These are phyloP conservation scores for Penaeus chinensis DNA, from an alignment of 1,140 invertebrate species.

Conservation along the genomic window DNA sequence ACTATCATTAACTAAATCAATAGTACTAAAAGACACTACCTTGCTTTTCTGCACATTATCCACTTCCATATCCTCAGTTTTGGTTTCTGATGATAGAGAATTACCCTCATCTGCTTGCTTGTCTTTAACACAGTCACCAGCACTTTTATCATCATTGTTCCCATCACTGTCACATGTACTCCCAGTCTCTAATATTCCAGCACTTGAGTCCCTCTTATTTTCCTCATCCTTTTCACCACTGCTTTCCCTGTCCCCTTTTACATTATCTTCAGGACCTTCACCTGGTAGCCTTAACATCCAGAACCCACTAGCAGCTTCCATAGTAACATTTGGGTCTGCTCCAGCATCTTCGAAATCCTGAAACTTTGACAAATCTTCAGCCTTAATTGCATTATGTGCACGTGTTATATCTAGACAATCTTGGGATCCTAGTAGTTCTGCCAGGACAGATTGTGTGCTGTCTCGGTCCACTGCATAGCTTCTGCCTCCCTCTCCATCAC, in stretches of 20 bases:
- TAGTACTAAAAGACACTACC: too few relatives aligned
- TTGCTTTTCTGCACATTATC: too few relatives aligned
- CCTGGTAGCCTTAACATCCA: constrained; percentile 11
- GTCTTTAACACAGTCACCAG: too few relatives aligned
- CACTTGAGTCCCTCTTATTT: neutral
- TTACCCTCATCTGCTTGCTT: too few relatives aligned
- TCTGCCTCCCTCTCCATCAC: constrained; percentile 12
- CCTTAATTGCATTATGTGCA: neutral
- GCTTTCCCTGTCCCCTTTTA: neutral
- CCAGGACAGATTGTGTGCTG: constrained; percentile 45
- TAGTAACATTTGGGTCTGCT: neutral
- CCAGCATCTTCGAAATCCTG: neutral
- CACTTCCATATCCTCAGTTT: too few relatives aligned
- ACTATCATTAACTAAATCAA: too few relatives aligned
- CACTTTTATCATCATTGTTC: too few relatives aligned
- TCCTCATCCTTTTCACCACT: neutral
- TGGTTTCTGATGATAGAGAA: too few relatives aligned
- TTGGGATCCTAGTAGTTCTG: constrained; percentile 45
- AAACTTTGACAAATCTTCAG: neutral
- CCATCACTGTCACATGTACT: too few relatives aligned
- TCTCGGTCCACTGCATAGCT: constrained; percentile 14
- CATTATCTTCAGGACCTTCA: neutral
- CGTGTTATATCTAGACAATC: constrained; percentile 14
- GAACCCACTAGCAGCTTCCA: constrained; percentile 38
- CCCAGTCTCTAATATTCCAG: too few relatives aligned